Percentiles rank a stretch among this genome's conserved stretches.
These are phyloP conservation scores for Euplagia quadripunctaria DNA, from an alignment of 2,888 invertebrate genomes.

Conservation along the genomic window DNA sequence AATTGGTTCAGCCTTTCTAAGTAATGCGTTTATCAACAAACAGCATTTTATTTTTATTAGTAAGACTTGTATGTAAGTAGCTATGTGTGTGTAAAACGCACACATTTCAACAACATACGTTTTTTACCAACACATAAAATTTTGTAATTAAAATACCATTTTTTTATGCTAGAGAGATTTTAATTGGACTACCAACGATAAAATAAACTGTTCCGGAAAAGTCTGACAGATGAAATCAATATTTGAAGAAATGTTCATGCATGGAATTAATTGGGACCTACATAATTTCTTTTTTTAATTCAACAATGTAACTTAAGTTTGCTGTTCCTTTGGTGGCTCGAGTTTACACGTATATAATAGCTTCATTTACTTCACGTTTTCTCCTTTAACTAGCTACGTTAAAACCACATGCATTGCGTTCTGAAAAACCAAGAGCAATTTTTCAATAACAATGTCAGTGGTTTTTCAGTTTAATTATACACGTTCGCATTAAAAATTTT, in stretches of 20 bases:
- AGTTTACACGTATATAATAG: conserved; percentile 6
- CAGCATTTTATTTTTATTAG: too few relatives aligned
- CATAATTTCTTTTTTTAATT: not conserved
- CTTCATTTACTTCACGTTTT: conserved; percentile 11
- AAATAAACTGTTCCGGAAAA: not conserved
- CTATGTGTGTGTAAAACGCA: too few relatives aligned
- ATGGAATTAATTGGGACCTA: not conserved
- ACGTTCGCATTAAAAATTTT: conserved; percentile 19
- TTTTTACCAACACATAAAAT: too few relatives aligned
- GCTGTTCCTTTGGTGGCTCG: not conserved
- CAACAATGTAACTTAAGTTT: not conserved
- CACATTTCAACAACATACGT: too few relatives aligned
- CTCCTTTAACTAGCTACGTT: not conserved
- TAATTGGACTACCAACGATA: too few relatives aligned
- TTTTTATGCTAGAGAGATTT: too few relatives aligned
- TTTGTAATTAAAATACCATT: too few relatives aligned
- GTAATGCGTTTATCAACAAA: too few relatives aligned
- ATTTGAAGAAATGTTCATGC: not conserved
- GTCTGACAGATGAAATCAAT: not conserved
- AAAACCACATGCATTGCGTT: not conserved
- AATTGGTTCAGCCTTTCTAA: too few relatives aligned
- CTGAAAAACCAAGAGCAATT: conserved; percentile 6
- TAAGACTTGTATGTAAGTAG: too few relatives aligned
- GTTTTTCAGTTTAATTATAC: conserved; percentile 9
- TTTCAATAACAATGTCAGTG: conserved; percentile 8